A percentile compares a stretch with the other conserved stretches of the same genome.
These are phyloP conservation scores for Ploceus nigricollis DNA, from an alignment of 2,113 vertebrate genomes.

Conservation along the genomic window DNA sequence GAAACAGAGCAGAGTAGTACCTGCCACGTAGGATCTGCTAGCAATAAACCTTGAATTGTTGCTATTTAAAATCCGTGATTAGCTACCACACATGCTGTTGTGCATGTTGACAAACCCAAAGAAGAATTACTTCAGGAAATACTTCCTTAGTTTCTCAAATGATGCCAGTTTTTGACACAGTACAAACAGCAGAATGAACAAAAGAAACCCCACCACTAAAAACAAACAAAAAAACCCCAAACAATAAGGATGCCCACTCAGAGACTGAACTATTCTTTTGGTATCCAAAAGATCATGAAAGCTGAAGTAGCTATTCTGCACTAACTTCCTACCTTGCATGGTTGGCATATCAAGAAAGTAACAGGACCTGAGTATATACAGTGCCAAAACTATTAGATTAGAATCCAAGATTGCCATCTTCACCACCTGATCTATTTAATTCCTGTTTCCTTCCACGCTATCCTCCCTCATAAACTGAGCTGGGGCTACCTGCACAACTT, in stretches of 20 bases:
- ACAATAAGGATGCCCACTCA: neutral
- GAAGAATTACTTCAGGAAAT: neutral
- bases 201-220: neutral
- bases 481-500: neutral
- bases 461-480: neutral
- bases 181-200: neutral
- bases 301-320: neutral
- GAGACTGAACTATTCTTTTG: neutral
- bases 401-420: neutral
- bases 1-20: neutral
- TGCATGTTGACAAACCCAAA: neutral
- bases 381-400: neutral
- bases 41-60: neutral
- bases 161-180: neutral
- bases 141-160: neutral
- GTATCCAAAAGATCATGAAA: neutral
- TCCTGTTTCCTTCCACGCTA: neutral
- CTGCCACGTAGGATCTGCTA: neutral
- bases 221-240: accelerated
- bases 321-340: neutral
- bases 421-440: neutral
- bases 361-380: neutral
- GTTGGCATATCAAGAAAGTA: neutral
- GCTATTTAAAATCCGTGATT: neutral
- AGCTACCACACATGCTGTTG: neutral